Conservation (phyloP, 2,797 vertebrate species). For the Acanthurus tractus region DNA sequence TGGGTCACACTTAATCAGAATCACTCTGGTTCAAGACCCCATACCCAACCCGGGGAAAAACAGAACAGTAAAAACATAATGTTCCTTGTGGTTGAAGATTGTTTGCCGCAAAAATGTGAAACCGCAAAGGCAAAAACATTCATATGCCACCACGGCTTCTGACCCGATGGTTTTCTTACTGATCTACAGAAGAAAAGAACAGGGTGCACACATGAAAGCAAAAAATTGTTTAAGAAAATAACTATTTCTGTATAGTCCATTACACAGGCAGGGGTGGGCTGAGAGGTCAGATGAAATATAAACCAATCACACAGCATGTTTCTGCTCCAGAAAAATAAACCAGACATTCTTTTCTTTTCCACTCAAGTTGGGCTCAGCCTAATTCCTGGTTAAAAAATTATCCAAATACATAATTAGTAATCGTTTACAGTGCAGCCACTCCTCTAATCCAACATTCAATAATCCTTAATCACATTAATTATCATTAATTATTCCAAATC, state of each 20-base stretch:
- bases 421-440: constrained; percentile 9
- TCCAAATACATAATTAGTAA: constrained; percentile 10
- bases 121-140: constrained; percentile 57
- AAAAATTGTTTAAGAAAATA: constrained; percentile 54
- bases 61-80: constrained; percentile 67
- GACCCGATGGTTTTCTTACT: constrained; percentile 27
- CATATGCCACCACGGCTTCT: constrained; percentile 33
- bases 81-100: constrained; percentile 67
- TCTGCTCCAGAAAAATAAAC: constrained; percentile 50
- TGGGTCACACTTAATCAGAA: constrained; percentile 46
- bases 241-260: constrained; percentile 49
- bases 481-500: constrained; percentile 11
- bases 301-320: constrained; percentile 49
- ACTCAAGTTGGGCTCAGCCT: background rate
- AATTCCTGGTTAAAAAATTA: constrained; percentile 9
- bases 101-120: constrained; percentile 66
- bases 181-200: constrained; percentile 22
- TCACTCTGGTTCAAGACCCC: constrained; percentile 45
- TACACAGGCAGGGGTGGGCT: constrained; percentile 30
- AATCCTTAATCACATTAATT: constrained; percentile 39
- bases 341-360: constrained; percentile 25
- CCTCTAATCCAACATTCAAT: constrained; percentile 23
- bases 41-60: constrained; percentile 33
- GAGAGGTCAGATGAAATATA: constrained; percentile 35
- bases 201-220: constrained; percentile 34